Evolutionary conservation across 2,113 vertebrate species (phyloP).

Genomic region (Nothobranchius furzeri): DNA sequence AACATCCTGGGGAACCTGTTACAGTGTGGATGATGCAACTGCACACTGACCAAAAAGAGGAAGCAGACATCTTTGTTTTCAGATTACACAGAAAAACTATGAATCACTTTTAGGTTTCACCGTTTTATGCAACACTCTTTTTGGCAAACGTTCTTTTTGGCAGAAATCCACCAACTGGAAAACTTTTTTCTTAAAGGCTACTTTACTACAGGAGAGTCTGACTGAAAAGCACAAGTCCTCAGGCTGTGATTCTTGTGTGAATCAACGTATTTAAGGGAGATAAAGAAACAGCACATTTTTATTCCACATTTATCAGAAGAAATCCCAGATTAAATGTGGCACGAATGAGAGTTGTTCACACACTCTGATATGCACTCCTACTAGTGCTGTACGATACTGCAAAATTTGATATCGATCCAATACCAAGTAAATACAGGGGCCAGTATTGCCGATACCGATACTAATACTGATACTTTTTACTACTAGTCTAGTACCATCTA

Average conservation of each 20-base stretch:
- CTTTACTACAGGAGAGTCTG: constrained; percentile 8
- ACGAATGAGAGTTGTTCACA: background rate
- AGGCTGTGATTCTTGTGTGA: background rate
- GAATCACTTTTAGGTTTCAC: background rate
- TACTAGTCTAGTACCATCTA: too few species aligned
- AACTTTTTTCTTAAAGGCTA: constrained; percentile 13
- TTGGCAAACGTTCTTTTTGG: constrained; percentile 25
- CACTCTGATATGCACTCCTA: too few species aligned
- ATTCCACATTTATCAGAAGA: constrained; percentile 25
- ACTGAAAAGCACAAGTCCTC: constrained; percentile 7
- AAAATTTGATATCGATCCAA: too few species aligned
- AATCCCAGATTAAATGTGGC: constrained; percentile 20
- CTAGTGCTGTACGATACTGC: too few species aligned
- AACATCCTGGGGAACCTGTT: background rate
- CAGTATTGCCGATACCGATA: too few species aligned
- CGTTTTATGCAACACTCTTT: background rate
- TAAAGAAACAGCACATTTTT: constrained; percentile 28
- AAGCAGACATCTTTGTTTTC: background rate
- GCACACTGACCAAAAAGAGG: background rate
- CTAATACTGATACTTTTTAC: too few species aligned
- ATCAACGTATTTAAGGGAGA: background rate
- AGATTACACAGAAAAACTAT: background rate
- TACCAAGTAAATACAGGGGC: too few species aligned
- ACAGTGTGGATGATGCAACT: background rate
- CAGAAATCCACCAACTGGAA: constrained; percentile 15